Base-by-base conservation (phyloP, 2,888 invertebrate genomes). In the Pseudococcus jackbeardsleyi region DNA sequence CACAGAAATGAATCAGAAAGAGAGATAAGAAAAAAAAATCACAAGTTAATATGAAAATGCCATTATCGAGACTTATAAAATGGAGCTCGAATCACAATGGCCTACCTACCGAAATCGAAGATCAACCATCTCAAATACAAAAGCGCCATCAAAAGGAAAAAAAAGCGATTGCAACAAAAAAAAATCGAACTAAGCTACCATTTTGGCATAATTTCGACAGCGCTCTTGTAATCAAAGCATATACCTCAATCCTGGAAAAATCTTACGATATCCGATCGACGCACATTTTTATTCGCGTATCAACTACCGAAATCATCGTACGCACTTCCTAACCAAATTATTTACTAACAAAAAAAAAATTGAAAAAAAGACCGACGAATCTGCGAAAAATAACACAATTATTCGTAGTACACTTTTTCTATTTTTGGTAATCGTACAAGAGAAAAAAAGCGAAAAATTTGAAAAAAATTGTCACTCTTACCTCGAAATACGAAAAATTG, bases 401-500 rank as follows among this genome's bases (percentile, higher is more conserved):
- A 64, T 64, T 54, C n/a, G 54, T 4, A 50, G 48, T 42, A 50
- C 15, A 50, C 48, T 50, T 33, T 33, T 33, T 33, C 3, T 33
- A 2, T 33, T 33, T 33, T 33, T 50, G 11, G 54, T 54, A 54
- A n/a, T 54, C n/a, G n/a, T 54, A 72, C 26, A 72, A 72, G n/a
- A n/a, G n/a, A n/a, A 72, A 39, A 77, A 77, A 11, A 64, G 22
- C 8, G 11, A 77, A 39, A 77, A 77, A 77, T 77, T 4, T 19
- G 46, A 46, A 42, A 82, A 82, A 42, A n/a, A 82, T 33, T 19
- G 11, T 82, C 79, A 82, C 79, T 82, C 79, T 82, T 82, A 82
- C 79, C 79, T 82, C 79, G 79, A 64, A 77, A 19, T 46, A n/a
- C 79, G 46, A 82, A 82, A 82, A 19, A n/a, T 46, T n/a, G 79